Conservation (phyloP, 92 coral and sea anemone genomes). For the Paramuricea clavata region DNA sequence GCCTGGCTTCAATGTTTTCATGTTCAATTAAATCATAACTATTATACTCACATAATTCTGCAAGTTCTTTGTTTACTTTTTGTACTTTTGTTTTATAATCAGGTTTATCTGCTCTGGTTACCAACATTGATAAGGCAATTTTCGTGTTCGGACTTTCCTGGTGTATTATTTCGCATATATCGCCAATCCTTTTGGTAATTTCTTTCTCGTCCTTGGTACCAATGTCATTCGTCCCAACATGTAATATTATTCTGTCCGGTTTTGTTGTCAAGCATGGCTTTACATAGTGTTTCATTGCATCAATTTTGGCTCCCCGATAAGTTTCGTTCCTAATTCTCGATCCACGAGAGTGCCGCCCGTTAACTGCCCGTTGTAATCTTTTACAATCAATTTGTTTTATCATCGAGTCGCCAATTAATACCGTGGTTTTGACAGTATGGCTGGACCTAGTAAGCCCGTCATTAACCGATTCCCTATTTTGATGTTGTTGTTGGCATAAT, state of each 20-base stretch:
- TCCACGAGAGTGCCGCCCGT: not conserved
- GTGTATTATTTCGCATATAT: not conserved
- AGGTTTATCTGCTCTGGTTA: not conserved
- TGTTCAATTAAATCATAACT: not conserved
- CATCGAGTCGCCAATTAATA: not conserved
- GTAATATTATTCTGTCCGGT: not conserved
- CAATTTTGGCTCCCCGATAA: no score
- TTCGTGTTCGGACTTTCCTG: not conserved
- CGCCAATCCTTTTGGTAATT: not conserved
- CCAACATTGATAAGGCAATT: no score
- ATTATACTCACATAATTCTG: not conserved
- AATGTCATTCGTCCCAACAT: not conserved
- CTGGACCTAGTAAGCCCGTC: no score
- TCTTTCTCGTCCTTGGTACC: not conserved
- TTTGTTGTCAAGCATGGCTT: not conserved
- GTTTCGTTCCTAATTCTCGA: not conserved
- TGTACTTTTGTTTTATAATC: no score
- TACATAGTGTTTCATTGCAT: no score
- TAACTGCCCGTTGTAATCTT: not conserved
- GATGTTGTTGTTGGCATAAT: no score
- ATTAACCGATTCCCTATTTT: no score
- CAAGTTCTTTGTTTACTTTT: not conserved
- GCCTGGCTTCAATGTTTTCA: not conserved
- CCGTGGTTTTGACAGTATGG: not conserved
- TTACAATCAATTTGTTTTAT: no score